Conservation (phyloP, 2,888 invertebrate species). For the Dasypolia templi region DNA sequence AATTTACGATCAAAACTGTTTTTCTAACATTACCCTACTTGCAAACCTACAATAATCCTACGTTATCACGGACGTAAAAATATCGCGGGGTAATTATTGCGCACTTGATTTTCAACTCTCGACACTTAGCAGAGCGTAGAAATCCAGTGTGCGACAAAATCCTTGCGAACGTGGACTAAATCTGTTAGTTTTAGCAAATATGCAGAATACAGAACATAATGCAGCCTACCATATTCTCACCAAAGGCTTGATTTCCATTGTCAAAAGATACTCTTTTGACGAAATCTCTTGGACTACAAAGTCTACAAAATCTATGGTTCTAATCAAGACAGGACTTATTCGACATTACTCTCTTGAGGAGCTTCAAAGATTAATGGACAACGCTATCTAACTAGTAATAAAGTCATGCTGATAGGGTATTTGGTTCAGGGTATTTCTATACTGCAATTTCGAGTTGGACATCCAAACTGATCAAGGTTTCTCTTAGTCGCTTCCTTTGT, state of each 20-base stretch:
- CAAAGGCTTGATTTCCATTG: not conserved
- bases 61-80: too few relatives aligned
- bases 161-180: too few relatives aligned
- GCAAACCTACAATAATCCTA: not conserved
- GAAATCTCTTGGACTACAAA: not conserved
- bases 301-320: not conserved
- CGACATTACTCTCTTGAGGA: not conserved
- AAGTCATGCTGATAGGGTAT: not conserved
- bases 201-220: too few relatives aligned
- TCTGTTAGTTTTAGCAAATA: too few relatives aligned
- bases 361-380: not conserved
- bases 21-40: not conserved
- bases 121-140: too few relatives aligned
- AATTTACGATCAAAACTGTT: constrained; percentile 19
- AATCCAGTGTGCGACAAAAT: too few relatives aligned
- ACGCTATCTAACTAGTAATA: too few relatives aligned
- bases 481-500: constrained; percentile 71
- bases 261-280: not conserved
- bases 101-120: too few relatives aligned
- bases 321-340: not conserved
- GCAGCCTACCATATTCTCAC: not conserved
- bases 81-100: too few relatives aligned
- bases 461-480: constrained; percentile 54
- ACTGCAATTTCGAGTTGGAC: constrained; percentile 7
- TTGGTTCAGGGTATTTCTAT: not conserved